phyloP scores from a whole-genome alignment of 1,140 invertebrate genomes.

The Heliothis subflexa region DNA sequence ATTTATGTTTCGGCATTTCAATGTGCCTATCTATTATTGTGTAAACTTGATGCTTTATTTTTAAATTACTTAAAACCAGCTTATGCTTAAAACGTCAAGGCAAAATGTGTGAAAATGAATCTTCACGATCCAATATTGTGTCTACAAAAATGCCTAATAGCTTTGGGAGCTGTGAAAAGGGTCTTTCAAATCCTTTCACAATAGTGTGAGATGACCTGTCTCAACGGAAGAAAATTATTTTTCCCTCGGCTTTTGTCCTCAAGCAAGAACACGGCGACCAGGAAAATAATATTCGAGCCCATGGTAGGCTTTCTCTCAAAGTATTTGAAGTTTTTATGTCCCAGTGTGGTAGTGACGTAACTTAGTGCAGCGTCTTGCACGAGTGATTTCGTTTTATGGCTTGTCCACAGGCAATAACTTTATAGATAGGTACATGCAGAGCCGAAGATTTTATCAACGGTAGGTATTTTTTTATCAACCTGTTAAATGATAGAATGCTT shows the following conservation, averaged over 20 bases:
- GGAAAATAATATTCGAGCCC: constrained; percentile 61
- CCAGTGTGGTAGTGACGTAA: constrained; percentile 30
- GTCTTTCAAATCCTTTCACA: constrained; percentile 81
- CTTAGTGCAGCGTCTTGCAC: constrained; percentile 8
- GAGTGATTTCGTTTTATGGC: constrained; percentile 15
- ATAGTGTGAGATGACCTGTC: constrained; percentile 77
- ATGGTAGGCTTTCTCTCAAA: constrained; percentile 47
- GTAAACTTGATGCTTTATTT: not conserved
- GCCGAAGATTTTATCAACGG: not conserved
- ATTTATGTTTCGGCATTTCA: not conserved
- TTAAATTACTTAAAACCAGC: too few relatives aligned
- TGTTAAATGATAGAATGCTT: too few relatives aligned
- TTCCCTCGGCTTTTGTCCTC: constrained; percentile 70
- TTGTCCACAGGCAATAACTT: constrained; percentile 23
- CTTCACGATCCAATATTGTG: constrained; percentile 23
- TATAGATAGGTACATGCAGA: not conserved
- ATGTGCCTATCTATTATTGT: not conserved
- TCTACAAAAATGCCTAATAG: constrained; percentile 64
- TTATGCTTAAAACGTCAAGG: too few relatives aligned
- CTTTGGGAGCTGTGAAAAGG: constrained; percentile 72
- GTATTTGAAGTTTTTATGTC: constrained; percentile 32
- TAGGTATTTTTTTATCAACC: too few relatives aligned
- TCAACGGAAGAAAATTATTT: constrained; percentile 79
- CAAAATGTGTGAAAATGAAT: not conserved
- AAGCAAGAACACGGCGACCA: constrained; percentile 62